Conservation (phyloP, 2,888 invertebrate species). For the Andrena trimmerana region DNA sequence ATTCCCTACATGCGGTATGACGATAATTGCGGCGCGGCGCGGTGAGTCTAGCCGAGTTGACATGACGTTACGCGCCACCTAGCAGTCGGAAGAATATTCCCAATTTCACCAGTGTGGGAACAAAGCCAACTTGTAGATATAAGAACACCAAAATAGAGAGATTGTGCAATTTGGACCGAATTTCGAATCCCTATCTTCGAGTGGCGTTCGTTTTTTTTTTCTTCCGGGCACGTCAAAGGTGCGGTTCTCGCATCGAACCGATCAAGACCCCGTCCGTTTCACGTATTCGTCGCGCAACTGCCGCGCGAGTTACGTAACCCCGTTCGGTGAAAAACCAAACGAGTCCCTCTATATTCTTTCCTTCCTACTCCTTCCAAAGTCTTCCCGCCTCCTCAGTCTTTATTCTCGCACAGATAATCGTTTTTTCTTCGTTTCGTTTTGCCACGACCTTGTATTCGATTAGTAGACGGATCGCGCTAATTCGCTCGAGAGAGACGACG, state of each 20-base stretch:
- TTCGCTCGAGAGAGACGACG: neutral
- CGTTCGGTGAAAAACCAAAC: constrained; percentile 39
- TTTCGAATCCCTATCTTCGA: constrained; percentile 17
- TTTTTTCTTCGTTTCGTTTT: neutral
- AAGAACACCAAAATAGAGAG: constrained; percentile 73
- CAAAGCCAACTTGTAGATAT: constrained; percentile 71
- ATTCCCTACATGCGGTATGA: too few relatives aligned
- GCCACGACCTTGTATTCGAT: neutral
- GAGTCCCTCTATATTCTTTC: constrained; percentile 18
- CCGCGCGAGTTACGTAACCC: constrained; percentile 35
- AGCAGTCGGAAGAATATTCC: constrained; percentile 62
- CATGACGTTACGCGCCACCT: neutral
- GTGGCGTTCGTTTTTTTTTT: constrained; percentile 19
- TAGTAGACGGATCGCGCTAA: neutral
- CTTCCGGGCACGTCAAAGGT: constrained; percentile 11
- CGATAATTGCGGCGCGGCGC: neutral
- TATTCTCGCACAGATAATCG: neutral
- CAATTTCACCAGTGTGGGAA: constrained; percentile 73
- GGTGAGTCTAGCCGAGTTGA: neutral
- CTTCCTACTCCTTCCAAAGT: neutral
- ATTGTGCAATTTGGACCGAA: constrained; percentile 69
- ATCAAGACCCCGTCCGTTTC: constrained; percentile 24
- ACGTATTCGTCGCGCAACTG: constrained; percentile 26
- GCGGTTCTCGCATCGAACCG: neutral
- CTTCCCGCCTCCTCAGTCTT: neutral